Base-by-base conservation (phyloP, 2,888 invertebrate species). In the Noctua fimbriata region DNA sequence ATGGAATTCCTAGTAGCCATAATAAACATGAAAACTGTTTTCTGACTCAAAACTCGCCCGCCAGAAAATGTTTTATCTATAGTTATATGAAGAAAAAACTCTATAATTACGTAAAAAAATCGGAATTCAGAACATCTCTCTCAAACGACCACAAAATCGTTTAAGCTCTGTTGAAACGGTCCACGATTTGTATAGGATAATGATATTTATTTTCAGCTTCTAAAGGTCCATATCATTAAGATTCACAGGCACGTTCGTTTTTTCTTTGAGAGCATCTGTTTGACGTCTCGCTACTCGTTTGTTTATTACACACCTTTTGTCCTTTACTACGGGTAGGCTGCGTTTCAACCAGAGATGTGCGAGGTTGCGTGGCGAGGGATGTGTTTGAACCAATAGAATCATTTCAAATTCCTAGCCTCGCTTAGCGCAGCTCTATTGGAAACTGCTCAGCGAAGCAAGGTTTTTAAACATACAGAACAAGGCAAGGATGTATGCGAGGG, bases 211-310 rank as follows among this genome's bases (percentile, higher is more conserved):
- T 82, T 75, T 67, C 44, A 66, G 70, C 36, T 73, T 60, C 12
- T 69, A 76, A 49, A 75, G 75, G 76, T 71, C 44, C 65, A 28
- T 71, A 55, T 74, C 44, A 60, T 78, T 49, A 44, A 74, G 12
- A 81, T 83, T 85, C 81, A 73, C 44, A 21, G 75, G 70, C 82
- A 88, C 86, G 80, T 83, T 67, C 72, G 58, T 72, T 79, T 80
- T 84, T 78, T 79, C 74, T 79, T 70, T 74, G 60, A 78, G 32
- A 21, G 41, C 67, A 24, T 79, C 70, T 84, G 73, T 83, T 76
- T 78, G 77, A 66, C 58, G 71, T 79, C 69, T 73, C 60, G 69
- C 60, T 69, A 66, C 67, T 72, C 78, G 69, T 66, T 81, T 81
- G 82, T 86, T 81, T 79, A 73, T 55, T 58, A 63, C 72, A 67